Evolutionary conservation across 2,797 vertebrate genomes (phyloP), one percentile per base, ranked within the genome.

Genomic region (Sebastes taczanowskii): DNA sequence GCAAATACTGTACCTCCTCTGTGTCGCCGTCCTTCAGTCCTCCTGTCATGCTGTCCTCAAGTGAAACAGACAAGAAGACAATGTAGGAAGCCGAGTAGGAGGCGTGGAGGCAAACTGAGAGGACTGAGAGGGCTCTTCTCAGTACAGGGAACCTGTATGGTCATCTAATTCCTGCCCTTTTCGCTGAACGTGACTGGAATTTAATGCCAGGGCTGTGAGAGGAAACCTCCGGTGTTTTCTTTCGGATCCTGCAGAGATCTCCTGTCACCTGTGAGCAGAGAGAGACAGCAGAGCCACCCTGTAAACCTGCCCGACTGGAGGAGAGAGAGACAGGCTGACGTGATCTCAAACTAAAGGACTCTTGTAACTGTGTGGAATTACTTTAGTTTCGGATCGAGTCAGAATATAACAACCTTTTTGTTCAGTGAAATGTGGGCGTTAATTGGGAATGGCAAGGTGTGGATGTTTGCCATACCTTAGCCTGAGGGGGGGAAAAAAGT

Each of bases 21-120:
- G 96, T 93, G 61, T 98, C 97, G 74, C 95, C 95, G 96, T 97
- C 97, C 95, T 97, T 97, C 92, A 87, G 92, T 89, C 96, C 97
- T 87, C 97, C 96, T 88, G 98, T 98, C 98, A 99, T 99, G 95
- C 95, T 97, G 96, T 73, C 91, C 84, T 89, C 35, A 86, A 65
- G 71, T 78, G 85, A 66, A 74, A 67, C 74, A 80, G 71, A 89
- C 86, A 60, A 83, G 63, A 82, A 90, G 92, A 89, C 88, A 94
- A 84, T 95, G 84, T 77, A 93, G 95, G 92, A 95, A 96, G 95
- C 93, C 78, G 82, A 82, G 92, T 83, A 86, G 90, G 94, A 94
- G 96, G 96, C 91, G 96, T 92, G 84, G 72, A 85, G 65, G 92
- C 93, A 82, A 90, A 95, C 86, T 78, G 88, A 68, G 81, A 74